Evolutionary conservation across 2,113 vertebrate species (phyloP).

Genomic region (Sinocyclocheilus anophthalmus): DNA sequence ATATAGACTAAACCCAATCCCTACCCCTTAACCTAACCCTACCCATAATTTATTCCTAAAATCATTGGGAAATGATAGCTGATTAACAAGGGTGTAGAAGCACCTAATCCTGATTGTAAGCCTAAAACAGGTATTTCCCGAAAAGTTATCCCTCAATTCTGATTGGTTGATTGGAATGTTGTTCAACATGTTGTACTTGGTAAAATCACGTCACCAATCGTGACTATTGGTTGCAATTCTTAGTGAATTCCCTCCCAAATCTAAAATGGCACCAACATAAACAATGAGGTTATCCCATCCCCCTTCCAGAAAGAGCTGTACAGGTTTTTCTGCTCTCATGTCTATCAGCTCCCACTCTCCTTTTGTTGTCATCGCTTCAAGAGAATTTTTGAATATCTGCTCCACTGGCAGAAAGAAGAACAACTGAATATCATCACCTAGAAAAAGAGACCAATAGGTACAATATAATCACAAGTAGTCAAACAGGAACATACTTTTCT

Average conservation of each 20-base stretch:
- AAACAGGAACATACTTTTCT: not conserved
- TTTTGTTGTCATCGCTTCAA: constrained; percentile 76
- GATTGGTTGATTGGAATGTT: no score
- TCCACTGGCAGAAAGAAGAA: constrained; percentile 27
- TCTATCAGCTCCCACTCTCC: constrained; percentile 79
- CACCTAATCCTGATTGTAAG: no score
- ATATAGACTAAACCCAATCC: no score
- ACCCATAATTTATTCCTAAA: no score
- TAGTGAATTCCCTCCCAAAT: not conserved
- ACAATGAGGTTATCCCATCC: constrained; percentile 55
- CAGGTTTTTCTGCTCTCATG: constrained; percentile 64
- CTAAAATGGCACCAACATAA: constrained; percentile 51
- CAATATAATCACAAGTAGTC: not conserved
- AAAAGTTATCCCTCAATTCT: no score
- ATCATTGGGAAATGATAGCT: no score
- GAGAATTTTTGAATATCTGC: constrained; percentile 74
- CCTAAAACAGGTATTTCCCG: no score
- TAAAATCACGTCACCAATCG: not conserved
- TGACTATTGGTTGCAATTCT: not conserved
- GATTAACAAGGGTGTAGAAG: no score
- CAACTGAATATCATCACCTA: constrained; percentile 74
- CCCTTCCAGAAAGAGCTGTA: constrained; percentile 76
- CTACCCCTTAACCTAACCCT: no score
- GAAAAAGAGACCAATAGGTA: constrained; percentile 63
- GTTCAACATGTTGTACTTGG: no score